Base-by-base conservation (phyloP, 1,140 invertebrate species). In the Eumaeus atala region DNA sequence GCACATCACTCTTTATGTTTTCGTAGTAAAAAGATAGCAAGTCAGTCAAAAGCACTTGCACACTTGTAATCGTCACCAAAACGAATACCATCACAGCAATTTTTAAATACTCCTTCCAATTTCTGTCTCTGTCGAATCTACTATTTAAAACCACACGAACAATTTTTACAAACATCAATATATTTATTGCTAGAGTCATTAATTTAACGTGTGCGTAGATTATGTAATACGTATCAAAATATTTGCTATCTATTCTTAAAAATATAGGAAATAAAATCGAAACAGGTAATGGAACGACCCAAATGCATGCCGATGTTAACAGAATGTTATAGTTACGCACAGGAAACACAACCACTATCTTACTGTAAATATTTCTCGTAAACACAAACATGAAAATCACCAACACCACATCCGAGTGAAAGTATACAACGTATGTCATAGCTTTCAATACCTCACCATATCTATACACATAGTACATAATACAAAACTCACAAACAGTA, bases 361-460 rank as follows among this genome's bases (percentile, higher is more conserved):
- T 77, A 12, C 74, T 61, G 51, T 70, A 80, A 9, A 80, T 51
- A 21, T 74, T 70, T 42, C 73, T 76, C 1, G 74, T 73, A 47
- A 74, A 80, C 0, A 80, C 44, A 49, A 72, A 72, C 73, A 76
- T 80, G 56, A 72, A 66, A 5, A 56, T 51, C 5, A 76, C 38
- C 0, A 76, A 35, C 0, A 62, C 64, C 0, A 71, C 42, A 17
- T 80, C 77, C 6, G 59, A 68, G 6, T 73, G 67, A 7, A 70
- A 49, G 34, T 80, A 77, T 0, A 66, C 11, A 1, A 60, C 50
- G 6, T 48, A 60, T 17, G 58, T 33, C 3, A 57, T 36, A 48
- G 37, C 17, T 16, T 56, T 51, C 0, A 51, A 9, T 0, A 55
- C 9, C 5, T 11, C 17, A 10, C 18, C 14, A 0, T 52, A 35